phyloP scores from a whole-genome alignment of 2,888 invertebrate species.

The Lordiphosa andalusiaca region DNA sequence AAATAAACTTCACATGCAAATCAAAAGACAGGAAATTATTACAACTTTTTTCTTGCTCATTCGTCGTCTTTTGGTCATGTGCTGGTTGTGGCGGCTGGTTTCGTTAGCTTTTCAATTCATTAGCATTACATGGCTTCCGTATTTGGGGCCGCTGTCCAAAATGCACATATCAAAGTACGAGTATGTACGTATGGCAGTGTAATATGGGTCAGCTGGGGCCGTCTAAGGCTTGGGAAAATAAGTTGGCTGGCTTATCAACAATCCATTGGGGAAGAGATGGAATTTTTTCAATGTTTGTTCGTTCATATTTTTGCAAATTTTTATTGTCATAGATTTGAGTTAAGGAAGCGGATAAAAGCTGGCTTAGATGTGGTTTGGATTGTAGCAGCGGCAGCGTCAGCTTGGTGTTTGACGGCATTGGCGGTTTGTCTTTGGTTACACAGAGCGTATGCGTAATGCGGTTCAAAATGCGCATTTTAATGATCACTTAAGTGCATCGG shows the following conservation, averaged over 20 bases:
- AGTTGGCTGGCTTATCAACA: too few relatives aligned
- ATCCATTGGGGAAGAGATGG: too few relatives aligned
- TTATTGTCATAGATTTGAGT: too few relatives aligned
- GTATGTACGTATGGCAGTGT: background rate
- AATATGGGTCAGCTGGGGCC: too few relatives aligned
- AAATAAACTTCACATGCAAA: conserved; percentile 53
- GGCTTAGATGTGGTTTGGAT: conserved; percentile 5
- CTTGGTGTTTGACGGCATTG: conserved; percentile 41
- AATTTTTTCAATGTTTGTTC: too few relatives aligned
- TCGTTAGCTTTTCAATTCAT: conserved; percentile 55
- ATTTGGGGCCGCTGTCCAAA: conserved; percentile 55
- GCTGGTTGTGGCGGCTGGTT: conserved; percentile 31
- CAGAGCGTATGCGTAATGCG: conserved; percentile 27
- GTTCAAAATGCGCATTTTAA: conserved; percentile 42
- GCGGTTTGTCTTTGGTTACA: conserved; percentile 55
- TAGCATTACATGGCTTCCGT: conserved; percentile 74
- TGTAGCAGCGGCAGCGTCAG: background rate
- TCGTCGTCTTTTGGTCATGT: conserved; percentile 47
- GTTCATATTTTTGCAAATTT: too few relatives aligned
- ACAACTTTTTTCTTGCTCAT: conserved; percentile 45
- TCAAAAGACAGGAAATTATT: conserved; percentile 69
- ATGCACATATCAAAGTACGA: background rate
- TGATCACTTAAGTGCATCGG: background rate
- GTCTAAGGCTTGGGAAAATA: too few relatives aligned
- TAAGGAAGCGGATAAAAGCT: background rate